phyloP scores from a whole-genome alignment of 2,113 vertebrate species.

The Climacteris rufus region DNA sequence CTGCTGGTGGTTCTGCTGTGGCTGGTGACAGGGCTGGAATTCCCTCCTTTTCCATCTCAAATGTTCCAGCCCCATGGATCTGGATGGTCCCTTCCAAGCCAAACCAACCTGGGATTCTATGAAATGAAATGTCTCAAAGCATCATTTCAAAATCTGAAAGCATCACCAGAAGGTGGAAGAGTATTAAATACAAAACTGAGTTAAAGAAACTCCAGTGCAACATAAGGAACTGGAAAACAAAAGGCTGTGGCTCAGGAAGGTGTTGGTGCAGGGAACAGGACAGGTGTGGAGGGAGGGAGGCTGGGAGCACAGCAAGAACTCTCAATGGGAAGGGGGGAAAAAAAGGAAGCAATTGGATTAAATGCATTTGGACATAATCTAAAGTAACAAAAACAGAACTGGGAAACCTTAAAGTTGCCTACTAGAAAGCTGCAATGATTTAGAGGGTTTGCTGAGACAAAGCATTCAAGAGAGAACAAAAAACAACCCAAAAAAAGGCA shows the following conservation, averaged over 20 bases:
- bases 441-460: background rate
- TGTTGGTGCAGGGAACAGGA: no score
- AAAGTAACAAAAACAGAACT: background rate
- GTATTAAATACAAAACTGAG: no score
- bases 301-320: background rate
- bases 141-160: no score
- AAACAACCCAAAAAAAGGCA: background rate
- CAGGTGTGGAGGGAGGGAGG: background rate
- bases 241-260: no score
- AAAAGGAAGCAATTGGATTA: background rate
- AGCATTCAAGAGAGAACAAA: background rate
- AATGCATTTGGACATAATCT: background rate
- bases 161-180: no score
- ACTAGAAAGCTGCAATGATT: background rate
- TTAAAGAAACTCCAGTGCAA: no score
- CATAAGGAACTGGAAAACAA: no score
- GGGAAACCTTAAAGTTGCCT: background rate
- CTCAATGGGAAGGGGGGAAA: background rate
- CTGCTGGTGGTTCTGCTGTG: rapidly evolving
- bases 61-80: no score
- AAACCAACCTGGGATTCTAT: no score
- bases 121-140: no score
- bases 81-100: no score
- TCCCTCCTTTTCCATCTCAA: background rate
- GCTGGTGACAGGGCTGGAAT: background rate